Base-by-base conservation (phyloP, 2,888 invertebrate genomes). In the Marronus borbonicus region DNA sequence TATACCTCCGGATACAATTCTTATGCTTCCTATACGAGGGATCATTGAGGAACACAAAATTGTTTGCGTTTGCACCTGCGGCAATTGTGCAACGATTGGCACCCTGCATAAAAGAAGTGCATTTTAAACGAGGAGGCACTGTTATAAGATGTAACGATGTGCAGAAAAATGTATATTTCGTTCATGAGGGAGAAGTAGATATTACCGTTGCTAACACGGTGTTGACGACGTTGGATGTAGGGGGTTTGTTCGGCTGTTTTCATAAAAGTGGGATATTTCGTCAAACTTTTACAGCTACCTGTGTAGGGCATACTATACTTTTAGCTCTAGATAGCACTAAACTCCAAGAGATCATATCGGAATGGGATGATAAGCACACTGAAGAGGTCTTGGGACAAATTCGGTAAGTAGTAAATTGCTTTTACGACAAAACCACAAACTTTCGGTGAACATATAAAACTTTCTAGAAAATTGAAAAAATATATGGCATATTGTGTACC, bases 121-220 rank as follows among this genome's bases (percentile, higher is more conserved):
- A 83, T 77, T 82, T 80, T 60, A 82, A 82, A 52, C 79, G 80
- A 68, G 82, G 80, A 31, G 81, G 82, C 0, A 77, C 80, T 12
- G 82, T 84, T 20, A 83, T 84, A 44, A 77, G 83, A n/a, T 82
- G 81, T 62, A 84, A 84, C 68, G 84, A 84, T 36, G 81, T 84
- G 14, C 83, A 84, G 60, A 75, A 77, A 8, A 80, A 77, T 10
- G 12, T 84, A 14, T 83, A 75, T 49, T 76, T 83, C 12, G 81
- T 84, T 7, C 79, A 81, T 20, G 81, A 80, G 74, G 84, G 84
- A 17, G 50, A 66, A 24, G 70, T 79, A 17, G 72, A 75, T 39
- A 70, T 79, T 10, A 69, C 52, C 1, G 76, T 79, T 20, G 79
- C 79, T 0, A 76, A 76, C 39, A 70, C 79, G 5, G 76, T 68